Evolutionary conservation across 2,113 vertebrate genomes (phyloP).

Genomic region (Microcebus ravelobensis): DNA sequence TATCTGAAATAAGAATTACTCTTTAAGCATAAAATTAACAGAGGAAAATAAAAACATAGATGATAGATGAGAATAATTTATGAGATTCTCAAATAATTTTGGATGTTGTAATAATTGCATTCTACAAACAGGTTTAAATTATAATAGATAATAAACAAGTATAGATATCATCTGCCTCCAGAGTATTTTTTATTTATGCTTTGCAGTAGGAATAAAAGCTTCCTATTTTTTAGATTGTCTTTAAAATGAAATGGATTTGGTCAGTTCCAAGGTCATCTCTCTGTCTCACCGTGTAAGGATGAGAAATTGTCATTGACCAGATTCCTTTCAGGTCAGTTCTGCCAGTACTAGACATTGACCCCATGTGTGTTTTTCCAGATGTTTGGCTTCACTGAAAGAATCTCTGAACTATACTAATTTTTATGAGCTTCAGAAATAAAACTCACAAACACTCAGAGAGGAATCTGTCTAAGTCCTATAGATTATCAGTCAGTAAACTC

Average conservation of each 20-base stretch:
- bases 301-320: neutral
- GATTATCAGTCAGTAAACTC: neutral
- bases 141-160: neutral
- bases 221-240: neutral
- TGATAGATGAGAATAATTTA: neutral
- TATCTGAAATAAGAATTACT: neutral
- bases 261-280: neutral
- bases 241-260: neutral
- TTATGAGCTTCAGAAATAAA: neutral
- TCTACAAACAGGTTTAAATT: neutral
- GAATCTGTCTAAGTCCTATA: neutral
- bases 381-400: neutral
- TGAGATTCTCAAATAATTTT: neutral
- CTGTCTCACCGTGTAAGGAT: neutral
- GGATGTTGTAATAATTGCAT: neutral
- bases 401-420: neutral
- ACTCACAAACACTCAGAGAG: neutral
- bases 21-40: neutral
- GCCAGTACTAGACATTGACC: neutral
- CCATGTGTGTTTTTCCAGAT: neutral
- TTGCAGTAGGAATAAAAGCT: conserved; percentile 9
- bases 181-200: neutral
- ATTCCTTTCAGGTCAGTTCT: neutral
- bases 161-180: neutral
- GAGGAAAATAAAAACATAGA: conserved; percentile 3